Conservation (phyloP, 2,797 vertebrate species). For the Sebastiscus albofasciatus region DNA sequence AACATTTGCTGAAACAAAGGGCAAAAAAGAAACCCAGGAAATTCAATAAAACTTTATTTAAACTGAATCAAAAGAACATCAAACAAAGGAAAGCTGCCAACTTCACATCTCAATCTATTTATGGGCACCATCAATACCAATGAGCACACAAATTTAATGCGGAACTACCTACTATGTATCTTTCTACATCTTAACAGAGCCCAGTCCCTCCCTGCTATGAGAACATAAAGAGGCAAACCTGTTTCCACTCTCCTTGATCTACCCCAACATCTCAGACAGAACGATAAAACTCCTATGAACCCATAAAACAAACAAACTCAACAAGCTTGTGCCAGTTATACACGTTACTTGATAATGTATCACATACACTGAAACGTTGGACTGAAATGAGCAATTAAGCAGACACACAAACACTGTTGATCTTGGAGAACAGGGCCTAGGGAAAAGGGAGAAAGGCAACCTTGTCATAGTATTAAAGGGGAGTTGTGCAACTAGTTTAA, state of each 20-base stretch:
- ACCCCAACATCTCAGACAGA: not conserved
- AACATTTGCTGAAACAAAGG: not conserved
- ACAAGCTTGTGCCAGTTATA: too few relatives aligned
- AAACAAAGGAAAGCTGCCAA: not conserved
- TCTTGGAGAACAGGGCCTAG: not conserved
- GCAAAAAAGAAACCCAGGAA: not conserved
- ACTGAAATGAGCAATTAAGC: not conserved
- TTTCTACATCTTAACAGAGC: too few relatives aligned
- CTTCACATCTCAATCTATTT: not conserved
- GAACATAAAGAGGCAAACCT: too few relatives aligned
- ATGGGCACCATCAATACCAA: not conserved
- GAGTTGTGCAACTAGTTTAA: not conserved
- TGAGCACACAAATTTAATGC: too few relatives aligned
- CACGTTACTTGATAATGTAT: too few relatives aligned
- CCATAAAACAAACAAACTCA: not conserved
- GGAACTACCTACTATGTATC: too few relatives aligned
- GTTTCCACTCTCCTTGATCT: too few relatives aligned
- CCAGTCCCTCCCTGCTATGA: too few relatives aligned
- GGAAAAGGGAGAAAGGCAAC: not conserved
- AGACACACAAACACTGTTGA: not conserved
- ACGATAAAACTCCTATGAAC: not conserved
- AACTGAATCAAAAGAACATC: not conserved
- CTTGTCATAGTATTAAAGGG: accelerated
- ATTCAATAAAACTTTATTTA: not conserved
- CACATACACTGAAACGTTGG: too few relatives aligned